Evolutionary conservation across 1,140 invertebrate species (phyloP), one percentile per base, ranked within the genome.

Genomic region (Leptinotarsa texana): DNA sequence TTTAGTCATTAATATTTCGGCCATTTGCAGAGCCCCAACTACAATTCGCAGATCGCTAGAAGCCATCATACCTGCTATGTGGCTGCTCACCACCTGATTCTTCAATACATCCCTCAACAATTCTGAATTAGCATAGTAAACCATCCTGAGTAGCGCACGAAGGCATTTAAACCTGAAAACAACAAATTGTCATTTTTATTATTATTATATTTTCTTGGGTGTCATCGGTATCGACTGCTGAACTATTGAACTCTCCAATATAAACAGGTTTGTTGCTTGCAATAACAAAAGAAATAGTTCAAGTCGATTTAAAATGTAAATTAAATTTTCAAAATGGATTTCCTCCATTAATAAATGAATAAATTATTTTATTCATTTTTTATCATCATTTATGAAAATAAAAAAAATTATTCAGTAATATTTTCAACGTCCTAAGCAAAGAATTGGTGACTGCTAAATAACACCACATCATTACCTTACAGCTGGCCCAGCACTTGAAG

Each of bases 21-120:
- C 95, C 91, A 99, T 95, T 87, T 99, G 97, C 61, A 99, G 86
- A n/a, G 96, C 96, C 71, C 96, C 96, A 66, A 99, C 97, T 24
- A 98, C 96, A 80, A 99, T 98, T 82, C 96, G 92, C 63, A 98
- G 88, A 88, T 99, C 97, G 81, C 93, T 94, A 1, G 97, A 98
- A 0, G 96, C 96, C 89, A 99, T 91, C 97, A 99, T 99, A 61
- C 96, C 96, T 49, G 97, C 97, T 82, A 99, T 96, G 84, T 99
- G 96, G 80, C 96, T 98, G 22, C 96, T 97, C 21, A 99, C 96
- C 74, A 96, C 90, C 89, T 98, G 96, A 85, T 95, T 95, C 84
- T 96, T 96, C 11, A 98, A 87, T 70, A 97, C 95, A 80, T 94
- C 92, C 80, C 93, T 91, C 18, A 98, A 88, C 73, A 97, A 89